Percentiles rank a stretch among this genome's conserved stretches.
Evolutionary conservation across 2,797 vertebrate genomes (phyloP).

Genomic region (Centroberyx gerrardi): DNA sequence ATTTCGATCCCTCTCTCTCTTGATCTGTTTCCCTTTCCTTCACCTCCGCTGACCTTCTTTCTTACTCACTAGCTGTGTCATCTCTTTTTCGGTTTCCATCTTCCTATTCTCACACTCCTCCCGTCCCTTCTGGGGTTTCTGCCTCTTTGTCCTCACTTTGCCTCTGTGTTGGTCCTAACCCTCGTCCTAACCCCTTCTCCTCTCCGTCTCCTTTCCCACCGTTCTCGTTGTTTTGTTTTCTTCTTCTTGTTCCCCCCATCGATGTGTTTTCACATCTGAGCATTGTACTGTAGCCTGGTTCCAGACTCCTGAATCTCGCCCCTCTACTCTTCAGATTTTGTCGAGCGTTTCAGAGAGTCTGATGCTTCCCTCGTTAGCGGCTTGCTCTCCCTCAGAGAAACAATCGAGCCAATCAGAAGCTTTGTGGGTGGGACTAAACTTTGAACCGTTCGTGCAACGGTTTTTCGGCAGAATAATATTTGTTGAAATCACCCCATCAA

Average conservation of each 20-base stretch:
- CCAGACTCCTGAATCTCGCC: too few relatives aligned
- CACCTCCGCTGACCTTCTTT: slow-evolving; percentile 57
- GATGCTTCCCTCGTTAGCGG: too few relatives aligned
- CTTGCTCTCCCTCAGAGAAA: too few relatives aligned
- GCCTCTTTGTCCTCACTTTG: slow-evolving; percentile 59
- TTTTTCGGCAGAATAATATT: too few relatives aligned
- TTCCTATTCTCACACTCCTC: slow-evolving; percentile 70
- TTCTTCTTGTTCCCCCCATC: slow-evolving; percentile 12
- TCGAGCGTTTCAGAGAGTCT: too few relatives aligned
- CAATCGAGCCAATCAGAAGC: too few relatives aligned
- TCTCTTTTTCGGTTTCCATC: slow-evolving; percentile 71
- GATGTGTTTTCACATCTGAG: too few relatives aligned
- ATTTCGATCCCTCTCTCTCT: slow-evolving; percentile 41
- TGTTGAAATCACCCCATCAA: too few relatives aligned
- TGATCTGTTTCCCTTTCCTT: slow-evolving; percentile 73
- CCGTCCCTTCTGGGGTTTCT: slow-evolving; percentile 63
- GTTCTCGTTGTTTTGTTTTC: background rate
- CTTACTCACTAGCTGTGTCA: slow-evolving; percentile 66
- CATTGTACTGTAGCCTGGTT: too few relatives aligned
- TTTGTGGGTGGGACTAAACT: too few relatives aligned
- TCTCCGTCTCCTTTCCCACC: slow-evolving; percentile 58
- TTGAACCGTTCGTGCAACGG: too few relatives aligned
- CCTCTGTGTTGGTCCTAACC: slow-evolving; percentile 28
- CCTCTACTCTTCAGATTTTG: too few relatives aligned
- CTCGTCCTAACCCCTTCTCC: slow-evolving; percentile 39